Conservation (phyloP, 2,797 vertebrate genomes). For the Hyperoplus immaculatus region DNA sequence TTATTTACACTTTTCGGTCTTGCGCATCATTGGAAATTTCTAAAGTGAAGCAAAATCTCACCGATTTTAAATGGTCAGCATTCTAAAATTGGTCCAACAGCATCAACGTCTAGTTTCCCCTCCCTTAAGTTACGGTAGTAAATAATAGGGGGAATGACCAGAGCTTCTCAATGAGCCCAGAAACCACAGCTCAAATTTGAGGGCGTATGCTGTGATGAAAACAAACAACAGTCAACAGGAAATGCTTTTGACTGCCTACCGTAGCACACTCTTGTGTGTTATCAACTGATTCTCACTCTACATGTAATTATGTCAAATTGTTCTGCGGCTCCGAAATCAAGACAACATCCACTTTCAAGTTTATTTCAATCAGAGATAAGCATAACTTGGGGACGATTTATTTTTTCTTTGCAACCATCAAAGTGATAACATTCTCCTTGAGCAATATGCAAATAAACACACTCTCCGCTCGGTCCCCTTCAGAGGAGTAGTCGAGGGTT, state of each 20-base stretch:
- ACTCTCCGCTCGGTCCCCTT: neutral
- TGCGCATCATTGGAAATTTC: neutral
- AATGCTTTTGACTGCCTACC: conserved; percentile 51
- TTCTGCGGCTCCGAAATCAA: conserved; percentile 59
- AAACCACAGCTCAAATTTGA: conserved; percentile 37
- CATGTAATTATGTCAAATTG: conserved; percentile 72
- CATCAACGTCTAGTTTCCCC: conserved; percentile 9
- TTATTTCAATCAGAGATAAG: conserved; percentile 60
- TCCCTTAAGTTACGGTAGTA: neutral
- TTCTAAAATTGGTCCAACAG: neutral
- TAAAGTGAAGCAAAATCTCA: conserved; percentile 2
- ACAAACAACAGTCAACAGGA: conserved; percentile 56
- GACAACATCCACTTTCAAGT: conserved; percentile 61
- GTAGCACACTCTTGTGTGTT: conserved; percentile 25
- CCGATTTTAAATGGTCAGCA: neutral
- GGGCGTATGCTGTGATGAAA: conserved; percentile 42
- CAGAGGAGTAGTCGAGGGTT: neutral
- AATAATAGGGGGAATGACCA: conserved; percentile 19
- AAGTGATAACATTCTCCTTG: conserved; percentile 70
- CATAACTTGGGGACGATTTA: conserved; percentile 64
- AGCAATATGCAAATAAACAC: conserved; percentile 71
- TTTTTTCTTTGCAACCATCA: conserved; percentile 72
- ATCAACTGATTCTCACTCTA: conserved; percentile 58
- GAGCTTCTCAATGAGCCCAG: conserved; percentile 45
- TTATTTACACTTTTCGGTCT: neutral